Percentiles rank a stretch among this genome's conserved stretches.
Conservation (phyloP, 2,113 vertebrate species). For the Carassius carassius region DNA sequence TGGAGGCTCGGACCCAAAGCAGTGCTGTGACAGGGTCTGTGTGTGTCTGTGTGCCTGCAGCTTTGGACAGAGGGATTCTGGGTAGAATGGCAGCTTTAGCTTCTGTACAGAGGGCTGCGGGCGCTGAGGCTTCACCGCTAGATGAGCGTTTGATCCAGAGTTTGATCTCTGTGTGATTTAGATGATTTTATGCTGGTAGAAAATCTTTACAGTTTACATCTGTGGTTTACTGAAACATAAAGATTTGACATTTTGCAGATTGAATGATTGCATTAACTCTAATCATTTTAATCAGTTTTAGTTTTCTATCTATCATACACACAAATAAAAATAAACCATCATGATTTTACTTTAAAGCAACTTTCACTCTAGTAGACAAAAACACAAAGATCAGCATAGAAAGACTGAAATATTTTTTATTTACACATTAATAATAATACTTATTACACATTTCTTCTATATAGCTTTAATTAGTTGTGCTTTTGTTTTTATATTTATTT, state of each 20-base stretch:
- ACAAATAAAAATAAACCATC: too few species aligned
- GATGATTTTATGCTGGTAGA: not conserved
- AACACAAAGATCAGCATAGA: not conserved
- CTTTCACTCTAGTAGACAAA: not conserved
- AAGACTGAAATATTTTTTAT: not conserved
- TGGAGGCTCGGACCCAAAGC: conserved; percentile 68
- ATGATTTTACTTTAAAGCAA: too few species aligned
- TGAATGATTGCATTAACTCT: too few species aligned
- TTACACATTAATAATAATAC: too few species aligned
- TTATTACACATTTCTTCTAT: too few species aligned
- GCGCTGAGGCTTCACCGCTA: conserved; percentile 63
- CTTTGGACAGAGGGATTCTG: conserved; percentile 59
- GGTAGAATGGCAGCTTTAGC: conserved; percentile 59
- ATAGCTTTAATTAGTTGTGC: too few species aligned
- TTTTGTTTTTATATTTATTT: too few species aligned
- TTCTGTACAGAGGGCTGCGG: conserved; percentile 63
- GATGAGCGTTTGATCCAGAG: conserved; percentile 2
- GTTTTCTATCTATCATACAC: too few species aligned
- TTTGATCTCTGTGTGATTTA: not conserved
- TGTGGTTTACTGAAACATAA: too few species aligned
- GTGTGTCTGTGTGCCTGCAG: conserved; percentile 51
- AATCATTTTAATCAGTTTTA: too few species aligned
- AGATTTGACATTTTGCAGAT: too few species aligned
- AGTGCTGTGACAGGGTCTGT: conserved; percentile 61
- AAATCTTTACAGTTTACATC: too few species aligned